Base-by-base conservation (phyloP, 2,113 vertebrate species). In the Xenopus borealis region DNA sequence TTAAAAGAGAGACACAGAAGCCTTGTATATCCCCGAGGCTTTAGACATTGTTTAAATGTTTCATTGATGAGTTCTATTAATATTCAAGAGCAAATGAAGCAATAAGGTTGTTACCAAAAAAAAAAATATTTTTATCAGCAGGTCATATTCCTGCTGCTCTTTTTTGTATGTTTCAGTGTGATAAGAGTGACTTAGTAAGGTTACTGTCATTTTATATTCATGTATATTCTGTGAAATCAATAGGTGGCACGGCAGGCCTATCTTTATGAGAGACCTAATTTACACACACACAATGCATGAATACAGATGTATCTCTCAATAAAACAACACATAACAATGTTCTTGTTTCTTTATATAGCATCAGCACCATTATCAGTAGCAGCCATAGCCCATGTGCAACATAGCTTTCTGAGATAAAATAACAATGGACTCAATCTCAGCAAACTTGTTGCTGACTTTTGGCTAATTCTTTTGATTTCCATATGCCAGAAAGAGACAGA, bases 201-300 rank as follows among this genome's bases (percentile, higher is more conserved):
- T 62, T 20, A 19, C 45, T 57, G 58, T 70, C 30, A 57, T 61
- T 62, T 68, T 61, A 20, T 17, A 75, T 75, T 75, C 53, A 64
- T 64, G 67, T 76, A 70, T 55, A 64, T 69, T 68, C 64, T 17
- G 30, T 69, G 12, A 69, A 62, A 63, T 76, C 73, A 76, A 63
- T 69, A 69, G 66, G 66, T 69, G 73, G 73, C 66, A 69, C 55
- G 66, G 12, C 66, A 23, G 18, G 14, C 2, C 58, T 11, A 44
- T 68, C 57, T 61, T 46, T 69, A 33, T 20, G 18, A 20, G 18
- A 47, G 17, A 20, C 44, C 44, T 63, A 46, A 76, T 76, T 76
- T 63, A 76, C 50, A 63, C 47, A 10, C 27, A 27, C 10, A 52
- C 20, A 67, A 67, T 19, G 45, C 16, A 18, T 13, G 47, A 53